Evolutionary conservation across 2,888 invertebrate species (phyloP).

Genomic region (Metallyticus violacea): DNA sequence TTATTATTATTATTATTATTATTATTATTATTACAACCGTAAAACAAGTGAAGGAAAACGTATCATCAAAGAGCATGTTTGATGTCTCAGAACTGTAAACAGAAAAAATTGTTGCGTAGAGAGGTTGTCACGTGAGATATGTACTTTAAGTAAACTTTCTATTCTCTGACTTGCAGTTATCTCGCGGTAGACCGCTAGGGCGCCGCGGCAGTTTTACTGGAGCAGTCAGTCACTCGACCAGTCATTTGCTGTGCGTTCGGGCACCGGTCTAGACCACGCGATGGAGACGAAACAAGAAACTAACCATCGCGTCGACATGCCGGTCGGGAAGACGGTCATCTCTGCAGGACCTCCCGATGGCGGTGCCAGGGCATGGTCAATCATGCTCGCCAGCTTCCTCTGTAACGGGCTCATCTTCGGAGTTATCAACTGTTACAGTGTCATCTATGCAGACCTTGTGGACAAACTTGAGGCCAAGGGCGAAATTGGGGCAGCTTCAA

Average conservation of each 20-base stretch:
- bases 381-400: conserved; percentile 80
- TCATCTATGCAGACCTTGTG: conserved; percentile 69
- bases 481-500: conserved; percentile 69
- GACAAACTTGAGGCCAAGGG: conserved; percentile 61
- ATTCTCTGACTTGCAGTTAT: neutral
- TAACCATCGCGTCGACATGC: neutral
- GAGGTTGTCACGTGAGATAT: neutral
- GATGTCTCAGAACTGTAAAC: neutral
- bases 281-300: neutral
- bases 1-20: too few relatives aligned
- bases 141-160: too few relatives aligned
- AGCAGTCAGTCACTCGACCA: neutral
- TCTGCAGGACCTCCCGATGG: conserved; percentile 61
- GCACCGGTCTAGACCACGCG: neutral
- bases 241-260: neutral
- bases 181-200: neutral
- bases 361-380: conserved; percentile 73
- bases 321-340: neutral
- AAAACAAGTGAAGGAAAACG: too few relatives aligned
- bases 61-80: too few relatives aligned
- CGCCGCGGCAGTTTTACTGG: neutral
- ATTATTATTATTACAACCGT: too few relatives aligned
- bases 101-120: neutral
- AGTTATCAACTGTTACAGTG: conserved; percentile 84
- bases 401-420: conserved; percentile 90